These are phyloP conservation scores for Chelonoidis abingdonii DNA, from an alignment of 2,113 vertebrate genomes.

Conservation along the genomic window DNA sequence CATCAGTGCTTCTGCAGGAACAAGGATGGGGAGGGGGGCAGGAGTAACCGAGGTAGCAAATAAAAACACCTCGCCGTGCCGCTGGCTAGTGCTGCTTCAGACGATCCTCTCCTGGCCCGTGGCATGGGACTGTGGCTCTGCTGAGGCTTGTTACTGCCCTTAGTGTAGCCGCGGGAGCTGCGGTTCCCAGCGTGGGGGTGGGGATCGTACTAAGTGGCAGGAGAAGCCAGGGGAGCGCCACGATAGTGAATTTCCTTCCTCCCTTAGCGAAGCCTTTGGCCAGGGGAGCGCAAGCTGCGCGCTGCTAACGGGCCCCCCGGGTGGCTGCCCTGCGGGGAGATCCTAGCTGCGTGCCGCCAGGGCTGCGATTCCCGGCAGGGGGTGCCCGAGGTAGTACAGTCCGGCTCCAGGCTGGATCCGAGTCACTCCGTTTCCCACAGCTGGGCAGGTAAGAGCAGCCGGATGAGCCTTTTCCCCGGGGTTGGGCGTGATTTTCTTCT, in stretches of 20 bases:
- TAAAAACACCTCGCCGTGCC: too few relatives aligned
- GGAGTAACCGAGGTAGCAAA: background rate
- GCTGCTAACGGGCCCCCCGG: background rate
- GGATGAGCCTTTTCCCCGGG: background rate
- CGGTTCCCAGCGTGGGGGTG: background rate
- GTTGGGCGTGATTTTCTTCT: background rate
- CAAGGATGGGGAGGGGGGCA: background rate
- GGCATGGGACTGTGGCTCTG: background rate
- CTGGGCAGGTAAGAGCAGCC: background rate
- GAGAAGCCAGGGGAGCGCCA: background rate
- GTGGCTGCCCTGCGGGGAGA: background rate
- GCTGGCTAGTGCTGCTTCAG: background rate
- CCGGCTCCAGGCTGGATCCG: background rate
- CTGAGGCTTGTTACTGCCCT: background rate
- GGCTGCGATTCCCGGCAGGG: background rate
- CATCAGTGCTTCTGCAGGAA: background rate
- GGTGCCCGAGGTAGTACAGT: background rate
- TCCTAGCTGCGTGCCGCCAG: background rate
- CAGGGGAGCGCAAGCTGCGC: rapidly evolving
- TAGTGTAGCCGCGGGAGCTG: background rate
- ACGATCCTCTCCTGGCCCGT: background rate
- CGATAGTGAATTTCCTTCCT: too few relatives aligned
- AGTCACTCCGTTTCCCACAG: background rate
- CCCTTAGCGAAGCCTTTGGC: background rate
- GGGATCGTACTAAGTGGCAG: background rate